Percentiles rank a stretch among this genome's conserved stretches.
These are phyloP conservation scores for Catocala sponsa DNA, from an alignment of 2,888 invertebrate species.

Conservation along the genomic window DNA sequence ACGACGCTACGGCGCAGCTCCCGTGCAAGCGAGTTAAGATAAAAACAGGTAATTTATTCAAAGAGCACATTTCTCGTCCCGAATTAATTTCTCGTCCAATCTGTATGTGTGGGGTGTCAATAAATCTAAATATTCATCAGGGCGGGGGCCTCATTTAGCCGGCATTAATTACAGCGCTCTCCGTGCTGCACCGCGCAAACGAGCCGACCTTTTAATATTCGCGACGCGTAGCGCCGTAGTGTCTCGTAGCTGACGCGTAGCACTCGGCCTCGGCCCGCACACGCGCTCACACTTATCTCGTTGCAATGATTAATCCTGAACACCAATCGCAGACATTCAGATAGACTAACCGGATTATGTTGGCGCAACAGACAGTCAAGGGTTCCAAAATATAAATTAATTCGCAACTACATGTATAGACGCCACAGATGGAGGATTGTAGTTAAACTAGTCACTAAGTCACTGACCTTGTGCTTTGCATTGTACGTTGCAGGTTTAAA, in stretches of 20 bases:
- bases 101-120: constrained; percentile 60
- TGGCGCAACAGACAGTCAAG: too few species aligned
- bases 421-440: too few species aligned
- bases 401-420: too few species aligned
- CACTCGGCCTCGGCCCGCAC: not conserved
- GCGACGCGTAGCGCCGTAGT: constrained; percentile 37
- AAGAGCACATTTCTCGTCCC: constrained; percentile 52
- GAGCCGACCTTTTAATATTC: constrained; percentile 55
- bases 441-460: too few species aligned
- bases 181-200: constrained; percentile 40
- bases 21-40: constrained; percentile 48
- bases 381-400: too few species aligned
- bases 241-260: constrained; percentile 20
- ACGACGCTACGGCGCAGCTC: constrained; percentile 11
- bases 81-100: constrained; percentile 54
- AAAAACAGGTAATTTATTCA: constrained; percentile 66
- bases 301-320: not conserved
- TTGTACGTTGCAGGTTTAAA: too few species aligned
- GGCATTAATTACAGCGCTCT: constrained; percentile 57
- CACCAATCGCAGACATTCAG: not conserved
- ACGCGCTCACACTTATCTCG: constrained; percentile 2
- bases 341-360: not conserved
- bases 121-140: constrained; percentile 75
- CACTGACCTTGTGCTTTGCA: too few species aligned
- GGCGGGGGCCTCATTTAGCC: constrained; percentile 51